phyloP scores from a whole-genome alignment of 1,140 invertebrate genomes.

The Drosophila kanapiae region DNA sequence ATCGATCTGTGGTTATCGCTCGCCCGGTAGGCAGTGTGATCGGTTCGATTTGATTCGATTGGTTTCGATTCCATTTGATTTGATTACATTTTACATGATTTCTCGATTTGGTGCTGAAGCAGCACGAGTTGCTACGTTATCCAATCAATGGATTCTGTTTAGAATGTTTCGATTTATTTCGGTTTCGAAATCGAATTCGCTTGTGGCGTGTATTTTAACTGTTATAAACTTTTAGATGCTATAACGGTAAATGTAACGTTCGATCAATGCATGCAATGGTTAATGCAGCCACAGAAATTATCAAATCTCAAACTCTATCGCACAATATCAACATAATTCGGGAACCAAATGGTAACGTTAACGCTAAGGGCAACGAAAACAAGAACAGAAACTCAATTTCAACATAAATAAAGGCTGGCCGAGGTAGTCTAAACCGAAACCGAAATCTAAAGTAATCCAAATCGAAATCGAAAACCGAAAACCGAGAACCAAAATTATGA shows the following conservation, averaged over 20 bases:
- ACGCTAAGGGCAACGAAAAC: slow-evolving; percentile 8
- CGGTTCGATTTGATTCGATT: slow-evolving; percentile 23
- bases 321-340: slow-evolving; percentile 47
- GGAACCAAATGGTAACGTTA: slow-evolving; percentile 13
- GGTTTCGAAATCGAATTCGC: slow-evolving; percentile 24
- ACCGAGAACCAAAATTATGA: slow-evolving; percentile 4
- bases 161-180: not conserved
- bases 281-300: slow-evolving; percentile 67
- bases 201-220: slow-evolving; percentile 42
- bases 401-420: slow-evolving; percentile 7
- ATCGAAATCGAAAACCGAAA: slow-evolving; percentile 14
- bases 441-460: slow-evolving; percentile 9
- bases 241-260: slow-evolving; percentile 55
- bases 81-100: not conserved
- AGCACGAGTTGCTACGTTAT: slow-evolving; percentile 8
- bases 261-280: slow-evolving; percentile 71
- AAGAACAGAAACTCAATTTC: slow-evolving; percentile 14
- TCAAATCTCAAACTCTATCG: slow-evolving; percentile 48
- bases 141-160: slow-evolving; percentile 21
- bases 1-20: slow-evolving; percentile 35
- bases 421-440: slow-evolving; percentile 1
- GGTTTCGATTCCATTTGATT: slow-evolving; percentile 19
- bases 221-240: slow-evolving; percentile 36
- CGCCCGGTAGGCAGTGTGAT: slow-evolving; percentile 23
- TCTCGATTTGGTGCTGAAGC: slow-evolving; percentile 1